phyloP scores from a whole-genome alignment of 2,797 vertebrate species.

The Ceyx erithaca region DNA sequence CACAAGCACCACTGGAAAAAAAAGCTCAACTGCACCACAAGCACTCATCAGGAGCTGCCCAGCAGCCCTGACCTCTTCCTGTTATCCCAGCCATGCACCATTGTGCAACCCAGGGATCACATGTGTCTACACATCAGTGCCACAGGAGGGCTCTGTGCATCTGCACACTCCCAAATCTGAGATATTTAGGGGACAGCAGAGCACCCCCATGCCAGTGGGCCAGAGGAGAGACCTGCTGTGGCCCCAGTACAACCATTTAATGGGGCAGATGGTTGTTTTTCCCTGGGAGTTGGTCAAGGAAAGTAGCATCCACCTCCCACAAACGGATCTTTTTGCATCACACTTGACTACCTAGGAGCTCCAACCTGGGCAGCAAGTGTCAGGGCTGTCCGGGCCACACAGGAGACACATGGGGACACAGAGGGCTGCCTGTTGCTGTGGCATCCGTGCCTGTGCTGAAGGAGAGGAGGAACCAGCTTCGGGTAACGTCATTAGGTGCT shows the following conservation, averaged over 20 bases:
- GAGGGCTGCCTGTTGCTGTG: neutral
- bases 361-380: fast-evolving
- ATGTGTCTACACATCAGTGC: fast-evolving
- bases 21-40: neutral
- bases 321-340: neutral
- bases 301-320: neutral
- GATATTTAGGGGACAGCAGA: neutral
- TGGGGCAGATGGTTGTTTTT: fast-evolving
- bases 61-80: fast-evolving
- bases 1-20: neutral
- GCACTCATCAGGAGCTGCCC: neutral
- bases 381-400: neutral
- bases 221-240: fast-evolving
- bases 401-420: neutral
- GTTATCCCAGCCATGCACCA: fast-evolving
- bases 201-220: fast-evolving
- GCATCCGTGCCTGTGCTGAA: neutral
- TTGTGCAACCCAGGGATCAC: neutral
- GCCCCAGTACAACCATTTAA: fast-evolving
- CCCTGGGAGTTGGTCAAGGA: neutral
- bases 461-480: neutral
- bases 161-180: neutral
- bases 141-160: neutral
- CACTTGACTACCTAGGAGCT: fast-evolving
- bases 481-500: neutral